Conservation (phyloP, 53 echinoderm and acorn worm genomes). For the Holothuria leucospilota region DNA sequence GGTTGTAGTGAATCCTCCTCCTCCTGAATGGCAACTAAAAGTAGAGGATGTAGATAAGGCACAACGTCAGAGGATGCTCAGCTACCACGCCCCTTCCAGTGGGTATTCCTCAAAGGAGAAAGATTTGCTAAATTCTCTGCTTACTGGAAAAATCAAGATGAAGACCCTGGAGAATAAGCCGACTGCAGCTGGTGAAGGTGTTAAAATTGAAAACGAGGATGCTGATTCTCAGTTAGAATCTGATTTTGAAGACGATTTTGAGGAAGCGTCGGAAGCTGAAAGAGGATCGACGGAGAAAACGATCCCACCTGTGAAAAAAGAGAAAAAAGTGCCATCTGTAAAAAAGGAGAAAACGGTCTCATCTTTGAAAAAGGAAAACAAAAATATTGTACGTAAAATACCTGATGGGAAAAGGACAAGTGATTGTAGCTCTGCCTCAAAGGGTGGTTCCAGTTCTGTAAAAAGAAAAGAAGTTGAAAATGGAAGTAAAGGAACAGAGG, state of each 20-base stretch:
- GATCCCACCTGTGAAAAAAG: not conserved
- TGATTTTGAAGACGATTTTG: constrained; percentile 1
- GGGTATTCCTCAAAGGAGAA: constrained; percentile 40
- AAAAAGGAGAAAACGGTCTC: too few species aligned
- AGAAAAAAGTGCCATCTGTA: not conserved
- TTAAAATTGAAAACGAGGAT: not conserved
- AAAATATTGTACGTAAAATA: too few species aligned
- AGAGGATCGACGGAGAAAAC: not conserved
- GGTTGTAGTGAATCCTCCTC: constrained; percentile 74
- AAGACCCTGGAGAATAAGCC: not conserved
- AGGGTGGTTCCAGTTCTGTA: too few species aligned
- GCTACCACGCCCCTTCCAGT: constrained; percentile 25
- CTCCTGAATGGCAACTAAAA: constrained; percentile 72
- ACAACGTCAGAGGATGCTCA: constrained; percentile 2
- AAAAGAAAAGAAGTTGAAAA: too few species aligned
- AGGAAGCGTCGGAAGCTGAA: not conserved
- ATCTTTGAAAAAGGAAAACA: too few species aligned
- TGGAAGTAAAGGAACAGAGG: not conserved
- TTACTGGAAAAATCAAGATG: constrained; percentile 24
- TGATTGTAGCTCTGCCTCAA: too few species aligned
- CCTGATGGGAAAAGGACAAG: too few species aligned
- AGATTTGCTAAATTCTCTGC: constrained; percentile 19
- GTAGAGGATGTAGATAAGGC: constrained; percentile 54
- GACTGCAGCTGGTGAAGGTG: not conserved
- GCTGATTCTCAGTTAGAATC: not conserved